Percentiles rank a stretch among this genome's conserved stretches.
Evolutionary conservation across 2,888 invertebrate genomes (phyloP).

Genomic region (Torymus auratus): DNA sequence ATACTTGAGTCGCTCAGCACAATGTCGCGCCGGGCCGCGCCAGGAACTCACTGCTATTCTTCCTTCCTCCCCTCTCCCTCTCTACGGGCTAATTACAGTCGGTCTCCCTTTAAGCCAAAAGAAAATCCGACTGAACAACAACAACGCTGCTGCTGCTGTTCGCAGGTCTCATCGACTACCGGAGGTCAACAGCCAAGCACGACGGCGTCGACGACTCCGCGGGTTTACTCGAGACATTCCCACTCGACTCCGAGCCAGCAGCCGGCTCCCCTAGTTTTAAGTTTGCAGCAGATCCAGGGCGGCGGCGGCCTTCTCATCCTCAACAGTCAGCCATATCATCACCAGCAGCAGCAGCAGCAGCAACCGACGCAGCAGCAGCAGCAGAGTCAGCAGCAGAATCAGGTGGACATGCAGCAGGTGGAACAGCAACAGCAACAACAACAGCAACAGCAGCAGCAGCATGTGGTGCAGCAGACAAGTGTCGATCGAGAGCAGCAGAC

Average conservation of each 20-base stretch:
- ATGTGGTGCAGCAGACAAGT: constrained; percentile 73
- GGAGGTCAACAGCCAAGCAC: constrained; percentile 78
- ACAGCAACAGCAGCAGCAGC: constrained; percentile 75
- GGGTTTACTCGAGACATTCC: constrained; percentile 77
- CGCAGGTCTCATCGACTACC: constrained; percentile 86
- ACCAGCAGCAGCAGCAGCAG: constrained; percentile 72
- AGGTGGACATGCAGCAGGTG: constrained; percentile 74
- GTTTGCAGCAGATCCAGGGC: constrained; percentile 90
- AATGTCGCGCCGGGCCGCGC: no score
- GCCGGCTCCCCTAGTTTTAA: constrained; percentile 84
- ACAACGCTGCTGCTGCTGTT: not conserved
- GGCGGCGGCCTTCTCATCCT: constrained; percentile 89
- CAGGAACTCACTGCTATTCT: no score
- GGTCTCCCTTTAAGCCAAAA: constrained; percentile 41
- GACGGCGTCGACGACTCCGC: constrained; percentile 72
- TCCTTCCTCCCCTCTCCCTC: not conserved
- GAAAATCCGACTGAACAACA: not conserved
- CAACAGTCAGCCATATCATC: constrained; percentile 81
- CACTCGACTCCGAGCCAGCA: constrained; percentile 79
- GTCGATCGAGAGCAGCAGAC: constrained; percentile 73
- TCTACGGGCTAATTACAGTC: constrained; percentile 40
- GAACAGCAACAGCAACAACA: constrained; percentile 75
- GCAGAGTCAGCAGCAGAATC: constrained; percentile 70
- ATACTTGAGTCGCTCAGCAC: no score
- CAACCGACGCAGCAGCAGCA: constrained; percentile 70